phyloP scores from a whole-genome alignment of 2,797 vertebrate species.

The Lepidocolaptes lacrymiger region DNA sequence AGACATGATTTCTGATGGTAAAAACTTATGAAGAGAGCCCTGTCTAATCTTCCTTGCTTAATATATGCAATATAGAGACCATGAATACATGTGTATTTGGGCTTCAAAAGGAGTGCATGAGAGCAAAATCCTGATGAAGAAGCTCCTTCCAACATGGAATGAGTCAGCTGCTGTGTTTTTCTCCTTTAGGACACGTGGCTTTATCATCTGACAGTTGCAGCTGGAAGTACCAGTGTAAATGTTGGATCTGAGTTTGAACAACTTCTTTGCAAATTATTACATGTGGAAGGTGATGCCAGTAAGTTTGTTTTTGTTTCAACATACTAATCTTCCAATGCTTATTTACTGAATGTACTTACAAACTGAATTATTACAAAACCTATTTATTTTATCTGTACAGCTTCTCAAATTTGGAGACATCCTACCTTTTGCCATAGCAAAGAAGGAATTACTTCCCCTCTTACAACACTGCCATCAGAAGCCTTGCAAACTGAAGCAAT shows the following conservation, averaged over 20 bases:
- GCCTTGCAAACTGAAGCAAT: conserved; percentile 96
- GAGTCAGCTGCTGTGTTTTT: background rate
- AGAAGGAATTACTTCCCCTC: conserved; percentile 89
- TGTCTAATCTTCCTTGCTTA: background rate
- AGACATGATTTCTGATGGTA: background rate
- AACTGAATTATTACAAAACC: background rate
- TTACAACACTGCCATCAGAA: conserved; percentile 94
- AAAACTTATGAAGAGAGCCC: background rate
- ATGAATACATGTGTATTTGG: background rate
- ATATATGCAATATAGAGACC: background rate
- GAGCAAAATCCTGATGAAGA: background rate
- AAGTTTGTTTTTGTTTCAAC: conserved; percentile 64
- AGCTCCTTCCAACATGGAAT: background rate
- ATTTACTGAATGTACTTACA: background rate
- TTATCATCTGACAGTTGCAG: conserved; percentile 92
- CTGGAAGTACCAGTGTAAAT: conserved; percentile 84
- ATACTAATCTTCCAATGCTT: background rate
- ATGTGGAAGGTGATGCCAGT: conserved; percentile 89
- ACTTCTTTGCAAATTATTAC: conserved; percentile 90
- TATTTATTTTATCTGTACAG: conserved; percentile 69
- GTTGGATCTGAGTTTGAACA: conserved; percentile 97
- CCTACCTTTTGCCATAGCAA: conserved; percentile 93
- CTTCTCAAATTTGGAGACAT: conserved; percentile 92
- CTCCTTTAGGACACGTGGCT: conserved; percentile 89
- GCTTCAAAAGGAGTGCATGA: background rate